phyloP scores from a whole-genome alignment of 2,797 vertebrate species.

The Micropoecilia bifurca region DNA sequence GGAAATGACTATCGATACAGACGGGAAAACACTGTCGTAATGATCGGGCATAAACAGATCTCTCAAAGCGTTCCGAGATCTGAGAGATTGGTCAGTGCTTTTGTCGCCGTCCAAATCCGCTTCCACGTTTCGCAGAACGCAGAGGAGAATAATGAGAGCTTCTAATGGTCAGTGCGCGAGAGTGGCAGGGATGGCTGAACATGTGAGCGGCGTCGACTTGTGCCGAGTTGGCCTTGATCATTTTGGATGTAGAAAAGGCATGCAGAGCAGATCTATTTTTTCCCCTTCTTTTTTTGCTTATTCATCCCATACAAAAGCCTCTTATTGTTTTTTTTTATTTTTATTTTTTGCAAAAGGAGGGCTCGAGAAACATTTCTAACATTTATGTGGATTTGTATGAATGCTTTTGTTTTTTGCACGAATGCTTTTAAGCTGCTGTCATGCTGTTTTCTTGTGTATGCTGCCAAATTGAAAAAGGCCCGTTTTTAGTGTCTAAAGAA shows the following conservation, averaged over 20 bases:
- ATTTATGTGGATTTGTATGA: conserved; percentile 77
- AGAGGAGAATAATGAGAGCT: conserved; percentile 43
- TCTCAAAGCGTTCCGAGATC: conserved; percentile 53
- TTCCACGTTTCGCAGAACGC: conserved; percentile 53
- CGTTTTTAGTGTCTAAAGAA: neutral
- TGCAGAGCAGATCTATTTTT: conserved; percentile 51
- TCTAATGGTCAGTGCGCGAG: conserved; percentile 46
- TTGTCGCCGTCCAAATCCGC: conserved; percentile 54
- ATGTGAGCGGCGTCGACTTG: conserved; percentile 51
- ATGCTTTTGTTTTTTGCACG: conserved; percentile 50
- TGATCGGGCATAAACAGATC: conserved; percentile 63
- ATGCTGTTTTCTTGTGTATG: conserved; percentile 16
- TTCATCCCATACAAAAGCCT: conserved; percentile 61
- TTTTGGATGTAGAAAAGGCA: conserved; percentile 52
- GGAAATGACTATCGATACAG: conserved; percentile 72
- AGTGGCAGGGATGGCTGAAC: conserved; percentile 32
- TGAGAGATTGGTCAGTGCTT: conserved; percentile 50
- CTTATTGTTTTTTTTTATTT: neutral
- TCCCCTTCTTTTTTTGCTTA: conserved; percentile 55
- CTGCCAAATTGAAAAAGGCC: neutral
- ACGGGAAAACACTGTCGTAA: conserved; percentile 68
- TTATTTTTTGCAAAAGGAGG: conserved; percentile 59
- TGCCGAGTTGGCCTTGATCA: conserved; percentile 56
- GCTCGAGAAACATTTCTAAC: conserved; percentile 53
- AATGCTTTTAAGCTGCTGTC: conserved; percentile 65